Conservation (phyloP, 2,888 invertebrate genomes). For the Globia sparganii region DNA sequence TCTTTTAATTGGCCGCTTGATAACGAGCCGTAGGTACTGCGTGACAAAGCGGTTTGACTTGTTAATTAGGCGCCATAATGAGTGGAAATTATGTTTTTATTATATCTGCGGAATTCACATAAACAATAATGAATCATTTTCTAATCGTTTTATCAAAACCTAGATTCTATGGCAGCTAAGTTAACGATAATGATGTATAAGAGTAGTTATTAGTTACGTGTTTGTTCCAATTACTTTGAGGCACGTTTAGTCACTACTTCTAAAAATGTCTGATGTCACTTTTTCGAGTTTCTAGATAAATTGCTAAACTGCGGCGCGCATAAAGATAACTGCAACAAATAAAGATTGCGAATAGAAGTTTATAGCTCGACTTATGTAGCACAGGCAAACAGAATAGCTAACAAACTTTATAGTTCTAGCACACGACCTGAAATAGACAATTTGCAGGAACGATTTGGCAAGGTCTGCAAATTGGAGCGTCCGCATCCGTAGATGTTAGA, state of each 20-base stretch:
- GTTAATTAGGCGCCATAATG: conserved; percentile 40
- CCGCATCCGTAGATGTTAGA: conserved; percentile 1
- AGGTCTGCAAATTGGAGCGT: conserved; percentile 27
- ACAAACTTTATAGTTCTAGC: conserved; percentile 23
- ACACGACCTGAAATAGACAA: conserved; percentile 29
- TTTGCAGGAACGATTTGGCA: conserved; percentile 42
- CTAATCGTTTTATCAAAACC: conserved; percentile 30
- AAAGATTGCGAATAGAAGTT: conserved; percentile 20
- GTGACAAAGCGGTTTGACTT: conserved; percentile 42
- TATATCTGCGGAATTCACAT: conserved; percentile 29
- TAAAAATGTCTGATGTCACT: conserved; percentile 16
- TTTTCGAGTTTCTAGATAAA: conserved; percentile 27
- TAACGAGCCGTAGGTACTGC: conserved; percentile 36
- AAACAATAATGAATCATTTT: conserved; percentile 31
- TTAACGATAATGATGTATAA: conserved; percentile 16
- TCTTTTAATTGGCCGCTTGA: conserved; percentile 27
- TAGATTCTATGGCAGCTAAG: conserved; percentile 23
- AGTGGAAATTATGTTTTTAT: conserved; percentile 35
- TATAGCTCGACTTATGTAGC: conserved; percentile 10
- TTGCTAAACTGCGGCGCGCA: neutral
- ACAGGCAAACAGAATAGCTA: conserved; percentile 13
- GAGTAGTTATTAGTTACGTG: conserved; percentile 24
- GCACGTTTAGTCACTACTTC: conserved; percentile 29
- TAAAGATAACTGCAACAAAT: conserved; percentile 43
- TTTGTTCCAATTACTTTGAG: conserved; percentile 24